These are phyloP conservation scores for Polyploca ridens DNA, from an alignment of 2,888 invertebrate species.

Conservation along the genomic window DNA sequence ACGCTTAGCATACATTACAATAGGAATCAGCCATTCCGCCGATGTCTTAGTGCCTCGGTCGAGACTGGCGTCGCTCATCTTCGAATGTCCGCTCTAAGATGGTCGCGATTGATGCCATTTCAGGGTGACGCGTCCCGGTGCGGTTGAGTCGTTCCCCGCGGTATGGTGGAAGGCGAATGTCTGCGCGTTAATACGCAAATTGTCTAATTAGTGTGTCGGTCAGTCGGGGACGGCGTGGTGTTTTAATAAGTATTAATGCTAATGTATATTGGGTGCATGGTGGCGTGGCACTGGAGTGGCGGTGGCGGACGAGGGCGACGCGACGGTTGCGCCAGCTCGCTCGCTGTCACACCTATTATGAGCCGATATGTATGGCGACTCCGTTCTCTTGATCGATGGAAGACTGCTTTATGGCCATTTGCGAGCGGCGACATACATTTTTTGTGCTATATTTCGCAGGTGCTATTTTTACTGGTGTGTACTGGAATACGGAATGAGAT, in stretches of 20 bases:
- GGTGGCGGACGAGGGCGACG: constrained; percentile 21
- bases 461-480: constrained; percentile 34
- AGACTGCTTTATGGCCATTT: constrained; percentile 43
- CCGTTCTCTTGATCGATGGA: constrained; percentile 39
- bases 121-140: constrained; percentile 19
- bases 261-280: constrained; percentile 47
- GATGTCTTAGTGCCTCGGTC: constrained; percentile 62
- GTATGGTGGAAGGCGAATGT: constrained; percentile 30
- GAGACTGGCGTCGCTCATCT: constrained; percentile 37
- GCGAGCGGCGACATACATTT: constrained; percentile 42
- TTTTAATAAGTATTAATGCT: constrained; percentile 66
- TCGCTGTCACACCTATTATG: constrained; percentile 29
- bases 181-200: constrained; percentile 70
- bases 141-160: constrained; percentile 23
- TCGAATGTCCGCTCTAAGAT: constrained; percentile 38
- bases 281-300: constrained; percentile 17
- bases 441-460: constrained; percentile 49
- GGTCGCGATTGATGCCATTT: constrained; percentile 28
- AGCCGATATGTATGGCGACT: constrained; percentile 47
- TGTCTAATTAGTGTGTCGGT: constrained; percentile 74
- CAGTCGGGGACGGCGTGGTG: constrained; percentile 45
- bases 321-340: constrained; percentile 24
- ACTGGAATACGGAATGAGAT: constrained; percentile 20
- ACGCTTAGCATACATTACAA: constrained; percentile 80
- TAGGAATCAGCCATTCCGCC: constrained; percentile 67